Percentiles rank a stretch among this genome's conserved stretches.
Evolutionary conservation across 2,113 vertebrate species (phyloP).

Genomic region (Xyrauchen texanus): DNA sequence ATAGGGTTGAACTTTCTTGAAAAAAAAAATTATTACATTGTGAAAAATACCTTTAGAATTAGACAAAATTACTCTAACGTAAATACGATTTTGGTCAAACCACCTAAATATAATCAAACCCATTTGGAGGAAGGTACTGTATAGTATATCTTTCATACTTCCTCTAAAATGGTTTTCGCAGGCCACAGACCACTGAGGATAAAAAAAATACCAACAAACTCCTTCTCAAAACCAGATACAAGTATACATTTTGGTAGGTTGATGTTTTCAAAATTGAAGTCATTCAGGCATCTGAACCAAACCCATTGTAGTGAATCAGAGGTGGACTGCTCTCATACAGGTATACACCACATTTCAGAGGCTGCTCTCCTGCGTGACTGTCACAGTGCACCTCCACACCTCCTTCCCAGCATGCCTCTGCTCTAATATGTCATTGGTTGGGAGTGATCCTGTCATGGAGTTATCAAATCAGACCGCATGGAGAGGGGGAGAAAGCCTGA

Average conservation of each 20-base stretch:
- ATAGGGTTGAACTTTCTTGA: too few species aligned
- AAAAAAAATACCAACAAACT: slow-evolving; percentile 17
- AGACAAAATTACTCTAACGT: too few species aligned
- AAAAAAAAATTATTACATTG: too few species aligned
- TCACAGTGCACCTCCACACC: slow-evolving; percentile 9
- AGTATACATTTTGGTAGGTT: slow-evolving; percentile 17
- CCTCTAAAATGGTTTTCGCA: slow-evolving; percentile 19
- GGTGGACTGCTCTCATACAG: slow-evolving; percentile 15
- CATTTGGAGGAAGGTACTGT: neutral
- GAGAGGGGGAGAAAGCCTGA: neutral
- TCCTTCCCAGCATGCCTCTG: slow-evolving; percentile 24
- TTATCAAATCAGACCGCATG: slow-evolving; percentile 28
- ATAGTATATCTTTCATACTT: neutral
- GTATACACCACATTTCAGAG: slow-evolving; percentile 9
- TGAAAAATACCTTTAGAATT: too few species aligned
- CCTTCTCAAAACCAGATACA: slow-evolving; percentile 16
- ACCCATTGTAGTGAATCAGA: slow-evolving; percentile 20
- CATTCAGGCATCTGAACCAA: neutral
- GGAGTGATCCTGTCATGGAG: slow-evolving; percentile 34
- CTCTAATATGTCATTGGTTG: slow-evolving; percentile 47
- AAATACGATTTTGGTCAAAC: too few species aligned
- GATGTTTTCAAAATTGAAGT: neutral
- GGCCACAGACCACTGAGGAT: neutral
- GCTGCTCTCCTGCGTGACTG: slow-evolving; percentile 25
- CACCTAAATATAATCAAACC: too few species aligned